Evolutionary conservation across 2,113 vertebrate species (phyloP), one percentile per base, ranked within the genome.

Genomic region (Dascyllus trimaculatus): DNA sequence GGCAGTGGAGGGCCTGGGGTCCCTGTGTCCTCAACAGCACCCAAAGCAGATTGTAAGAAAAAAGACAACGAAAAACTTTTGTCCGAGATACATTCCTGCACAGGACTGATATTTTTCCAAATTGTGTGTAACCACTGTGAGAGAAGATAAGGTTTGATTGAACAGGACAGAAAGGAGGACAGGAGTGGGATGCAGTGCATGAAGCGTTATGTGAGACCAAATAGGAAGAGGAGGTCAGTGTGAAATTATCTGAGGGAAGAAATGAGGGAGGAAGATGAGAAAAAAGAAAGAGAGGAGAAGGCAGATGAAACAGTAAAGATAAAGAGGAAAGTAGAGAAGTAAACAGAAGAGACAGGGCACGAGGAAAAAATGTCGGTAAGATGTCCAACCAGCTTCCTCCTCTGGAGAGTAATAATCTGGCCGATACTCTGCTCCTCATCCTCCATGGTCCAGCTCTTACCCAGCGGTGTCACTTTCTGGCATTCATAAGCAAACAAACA

Each of bases 1-100:
- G 98, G 98, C 95, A 97, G 75, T 99, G 98, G 98, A 95, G 97
- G 70, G 94, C 96, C 0, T 99, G 97, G 98, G 96, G 96, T 2
- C 97, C 97, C 24, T 99, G 97, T 78, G 94, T 95, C 75, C 93
- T 93, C 72, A 96, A 96, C 89, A 89, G 87, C 85, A 95, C 93
- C 54, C 79, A 22, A 21, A 96, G 89, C 75, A 95, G 93, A 63
- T 91, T 87, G 98, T 99, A 93, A 96, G 97, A 60, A 75, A 29
- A 5, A 29, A 29, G 29, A 29, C 4, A 29, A 5, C 4, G 1
- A 26, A 64, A 53, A 46, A 43, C 11, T 18, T 43, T 17, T n/a
- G 49, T 63, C 26, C 11, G n/a, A 19, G 17, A 65, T 32, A 43
- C n/a, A 71, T 58, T 48, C 29, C n/a, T 40, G 60, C 21, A 66